These are phyloP conservation scores for Notamacropus eugenii DNA, from an alignment of 2,797 vertebrate species.

Conservation along the genomic window DNA sequence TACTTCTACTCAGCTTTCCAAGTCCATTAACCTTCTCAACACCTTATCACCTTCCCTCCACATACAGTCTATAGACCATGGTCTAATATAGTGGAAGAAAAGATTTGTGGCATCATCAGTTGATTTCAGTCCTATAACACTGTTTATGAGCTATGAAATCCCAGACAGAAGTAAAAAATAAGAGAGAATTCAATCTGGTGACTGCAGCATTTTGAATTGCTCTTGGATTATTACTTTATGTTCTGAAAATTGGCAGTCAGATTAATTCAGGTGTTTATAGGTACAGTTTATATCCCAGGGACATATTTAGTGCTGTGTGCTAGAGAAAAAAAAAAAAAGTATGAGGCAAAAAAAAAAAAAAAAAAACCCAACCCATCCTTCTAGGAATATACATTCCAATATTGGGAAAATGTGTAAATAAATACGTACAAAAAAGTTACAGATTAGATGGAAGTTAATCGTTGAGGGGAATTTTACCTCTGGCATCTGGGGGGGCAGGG, in stretches of 20 bases:
- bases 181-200: neutral
- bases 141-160: conserved; percentile 44
- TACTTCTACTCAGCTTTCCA: conserved; percentile 23
- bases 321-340: neutral
- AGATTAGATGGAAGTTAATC: neutral
- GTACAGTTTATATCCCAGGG: no score
- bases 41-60: conserved; percentile 22
- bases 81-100: neutral
- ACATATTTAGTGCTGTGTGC: neutral
- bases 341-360: neutral
- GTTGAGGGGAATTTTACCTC: neutral
- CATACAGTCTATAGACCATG: neutral
- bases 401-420: neutral
- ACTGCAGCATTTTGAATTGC: neutral
- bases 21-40: conserved; percentile 11
- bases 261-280: no score
- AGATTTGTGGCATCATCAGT: neutral
- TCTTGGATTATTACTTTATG: neutral
- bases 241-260: neutral
- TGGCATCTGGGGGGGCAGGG: neutral
- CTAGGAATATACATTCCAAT: neutral
- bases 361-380: neutral
- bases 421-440: neutral
- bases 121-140: conserved; percentile 14
- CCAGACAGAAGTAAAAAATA: neutral